Evolutionary conservation across 2,113 vertebrate genomes (phyloP).

Genomic region (Colossoma macropomum): DNA sequence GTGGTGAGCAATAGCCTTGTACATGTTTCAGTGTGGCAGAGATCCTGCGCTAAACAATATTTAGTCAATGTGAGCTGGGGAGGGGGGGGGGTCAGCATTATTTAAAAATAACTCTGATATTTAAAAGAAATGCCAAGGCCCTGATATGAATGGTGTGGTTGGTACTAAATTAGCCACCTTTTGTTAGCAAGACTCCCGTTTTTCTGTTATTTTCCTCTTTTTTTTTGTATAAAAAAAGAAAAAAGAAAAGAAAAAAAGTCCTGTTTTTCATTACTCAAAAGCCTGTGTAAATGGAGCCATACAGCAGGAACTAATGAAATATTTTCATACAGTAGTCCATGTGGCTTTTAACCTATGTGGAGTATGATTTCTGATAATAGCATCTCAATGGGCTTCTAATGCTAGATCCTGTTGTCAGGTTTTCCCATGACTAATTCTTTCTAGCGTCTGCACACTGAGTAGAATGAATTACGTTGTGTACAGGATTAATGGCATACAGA

Average conservation of each 20-base stretch:
- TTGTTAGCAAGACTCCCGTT: constrained; percentile 54
- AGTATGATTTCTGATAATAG: constrained; percentile 63
- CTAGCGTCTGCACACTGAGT: constrained; percentile 60
- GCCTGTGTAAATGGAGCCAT: constrained; percentile 62
- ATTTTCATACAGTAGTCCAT: constrained; percentile 66
- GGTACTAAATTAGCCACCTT: constrained; percentile 57
- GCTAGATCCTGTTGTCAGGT: constrained; percentile 53
- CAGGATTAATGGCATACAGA: constrained; percentile 61
- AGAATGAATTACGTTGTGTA: constrained; percentile 52
- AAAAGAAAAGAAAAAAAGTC: background rate
- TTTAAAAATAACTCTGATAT: constrained; percentile 42
- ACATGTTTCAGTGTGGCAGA: constrained; percentile 14
- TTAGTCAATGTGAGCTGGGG: background rate
- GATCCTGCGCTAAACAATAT: constrained; percentile 22
- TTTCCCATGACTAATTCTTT: constrained; percentile 63
- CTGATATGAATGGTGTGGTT: constrained; percentile 62
- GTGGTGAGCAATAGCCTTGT: constrained; percentile 44
- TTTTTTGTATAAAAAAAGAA: constrained; percentile 55
- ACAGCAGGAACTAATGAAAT: constrained; percentile 58
- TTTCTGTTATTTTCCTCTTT: constrained; percentile 57
- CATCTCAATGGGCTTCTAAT: constrained; percentile 57
- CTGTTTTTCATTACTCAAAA: constrained; percentile 57
- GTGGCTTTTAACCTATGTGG: constrained; percentile 61
- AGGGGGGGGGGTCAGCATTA: background rate
- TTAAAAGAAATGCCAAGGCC: constrained; percentile 46